Conservation (phyloP, 2,113 vertebrate species). For the Daubentonia madagascariensis region DNA sequence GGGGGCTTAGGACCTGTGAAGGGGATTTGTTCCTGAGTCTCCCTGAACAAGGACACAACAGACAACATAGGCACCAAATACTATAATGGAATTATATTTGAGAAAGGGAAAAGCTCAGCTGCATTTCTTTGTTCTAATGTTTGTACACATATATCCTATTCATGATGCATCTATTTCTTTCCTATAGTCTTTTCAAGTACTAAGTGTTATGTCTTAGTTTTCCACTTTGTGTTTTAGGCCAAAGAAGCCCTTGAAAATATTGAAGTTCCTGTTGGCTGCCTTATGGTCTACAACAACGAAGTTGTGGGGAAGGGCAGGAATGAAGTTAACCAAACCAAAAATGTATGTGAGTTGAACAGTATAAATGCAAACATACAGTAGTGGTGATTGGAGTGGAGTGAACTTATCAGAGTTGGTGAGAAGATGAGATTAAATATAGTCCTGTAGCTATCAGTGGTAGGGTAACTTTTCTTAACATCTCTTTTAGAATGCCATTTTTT, state of each 20-base stretch:
- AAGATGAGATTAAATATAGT: background rate
- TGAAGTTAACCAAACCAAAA: constrained; percentile 96
- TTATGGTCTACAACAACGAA: constrained; percentile 89
- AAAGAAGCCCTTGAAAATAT: constrained; percentile 89
- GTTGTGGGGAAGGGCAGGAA: constrained; percentile 92
- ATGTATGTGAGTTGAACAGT: constrained; percentile 83
- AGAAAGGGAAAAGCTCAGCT: background rate
- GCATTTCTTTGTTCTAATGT: background rate
- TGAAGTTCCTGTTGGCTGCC: constrained; percentile 97
- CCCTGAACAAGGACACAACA: background rate
- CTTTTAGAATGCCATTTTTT: background rate
- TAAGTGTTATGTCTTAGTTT: background rate
- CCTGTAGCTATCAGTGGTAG: rapidly evolving
- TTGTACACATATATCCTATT: background rate
- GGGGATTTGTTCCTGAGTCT: background rate
- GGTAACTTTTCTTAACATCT: background rate
- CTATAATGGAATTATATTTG: background rate
- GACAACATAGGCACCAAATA: background rate
- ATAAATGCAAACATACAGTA: background rate
- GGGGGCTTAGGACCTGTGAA: background rate
- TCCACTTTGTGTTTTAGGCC: constrained; percentile 83
- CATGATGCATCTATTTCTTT: background rate
- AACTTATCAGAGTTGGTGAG: background rate
- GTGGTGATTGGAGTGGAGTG: background rate
- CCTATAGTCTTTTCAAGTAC: background rate